Conservation (phyloP, 1,140 invertebrate genomes). For the Drosophila arawakana region DNA sequence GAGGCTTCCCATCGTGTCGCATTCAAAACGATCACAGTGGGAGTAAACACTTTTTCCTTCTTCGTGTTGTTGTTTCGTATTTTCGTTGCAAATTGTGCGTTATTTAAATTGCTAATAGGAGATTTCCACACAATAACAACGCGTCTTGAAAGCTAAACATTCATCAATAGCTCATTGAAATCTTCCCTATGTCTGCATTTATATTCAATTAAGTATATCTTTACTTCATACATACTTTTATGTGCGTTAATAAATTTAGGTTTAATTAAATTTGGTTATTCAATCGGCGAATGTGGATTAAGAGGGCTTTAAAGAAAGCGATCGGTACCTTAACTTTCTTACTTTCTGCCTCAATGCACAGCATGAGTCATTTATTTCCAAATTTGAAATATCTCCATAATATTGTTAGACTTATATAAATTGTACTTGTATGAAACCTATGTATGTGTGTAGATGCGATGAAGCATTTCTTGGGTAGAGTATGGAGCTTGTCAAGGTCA, state of each 20-base stretch:
- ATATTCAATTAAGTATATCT: conserved; percentile 13
- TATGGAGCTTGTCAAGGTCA: conserved; percentile 36
- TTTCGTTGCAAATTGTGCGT: conserved; percentile 62
- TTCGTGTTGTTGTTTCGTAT: background rate
- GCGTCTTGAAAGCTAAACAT: conserved; percentile 33
- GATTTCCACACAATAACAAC: conserved; percentile 48
- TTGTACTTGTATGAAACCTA: conserved; percentile 4
- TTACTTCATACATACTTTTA: conserved; percentile 5
- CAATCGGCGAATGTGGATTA: conserved; percentile 59
- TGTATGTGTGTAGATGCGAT: conserved; percentile 23
- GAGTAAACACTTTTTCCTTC: conserved; percentile 37
- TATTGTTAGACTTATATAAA: background rate
- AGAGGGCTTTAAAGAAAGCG: conserved; percentile 43
- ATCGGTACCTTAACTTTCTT: conserved; percentile 25
- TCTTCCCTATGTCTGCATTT: background rate
- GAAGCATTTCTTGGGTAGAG: conserved; percentile 32
- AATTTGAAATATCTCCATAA: background rate
- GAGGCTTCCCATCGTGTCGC: background rate
- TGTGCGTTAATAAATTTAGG: conserved; percentile 14
- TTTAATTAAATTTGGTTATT: conserved; percentile 21
- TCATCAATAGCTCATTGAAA: background rate
- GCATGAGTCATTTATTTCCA: conserved; percentile 46
- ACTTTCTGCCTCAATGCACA: conserved; percentile 31
- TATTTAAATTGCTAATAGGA: conserved; percentile 66
- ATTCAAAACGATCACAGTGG: conserved; percentile 38